Percentiles rank a stretch among this genome's conserved stretches.
These are phyloP conservation scores for Hormaphis cornu DNA, from an alignment of 1,140 invertebrate genomes.

Conservation along the genomic window DNA sequence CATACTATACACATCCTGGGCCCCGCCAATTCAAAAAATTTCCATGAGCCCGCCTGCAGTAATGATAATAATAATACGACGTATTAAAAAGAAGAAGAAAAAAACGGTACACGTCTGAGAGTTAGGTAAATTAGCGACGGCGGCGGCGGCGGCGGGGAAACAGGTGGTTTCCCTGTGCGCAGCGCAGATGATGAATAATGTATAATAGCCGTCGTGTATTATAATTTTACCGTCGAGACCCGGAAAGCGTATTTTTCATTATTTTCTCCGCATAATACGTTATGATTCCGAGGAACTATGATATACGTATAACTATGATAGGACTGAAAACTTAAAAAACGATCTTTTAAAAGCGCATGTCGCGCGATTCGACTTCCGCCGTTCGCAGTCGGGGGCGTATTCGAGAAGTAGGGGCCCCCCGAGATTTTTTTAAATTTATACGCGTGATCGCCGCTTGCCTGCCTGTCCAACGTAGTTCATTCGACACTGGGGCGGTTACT, in stretches of 20 bases:
- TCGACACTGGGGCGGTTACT: too few relatives aligned
- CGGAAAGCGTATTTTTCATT: neutral
- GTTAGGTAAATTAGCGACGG: conserved; percentile 30
- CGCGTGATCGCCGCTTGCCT: too few relatives aligned
- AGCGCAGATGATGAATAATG: conserved; percentile 22
- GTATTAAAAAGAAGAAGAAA: neutral
- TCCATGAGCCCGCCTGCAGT: neutral
- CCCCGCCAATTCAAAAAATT: conserved; percentile 29
- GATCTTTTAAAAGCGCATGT: too few relatives aligned
- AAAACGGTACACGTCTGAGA: conserved; percentile 26
- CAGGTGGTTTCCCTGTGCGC: conserved; percentile 16
- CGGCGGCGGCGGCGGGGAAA: conserved; percentile 19
- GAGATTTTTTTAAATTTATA: too few relatives aligned
- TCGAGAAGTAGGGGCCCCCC: too few relatives aligned
- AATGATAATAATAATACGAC: neutral
- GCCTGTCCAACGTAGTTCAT: too few relatives aligned
- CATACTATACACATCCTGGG: conserved; percentile 30
- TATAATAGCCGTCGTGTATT: neutral
- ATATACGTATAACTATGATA: too few relatives aligned
- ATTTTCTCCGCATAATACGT: too few relatives aligned
- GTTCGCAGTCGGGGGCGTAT: too few relatives aligned
- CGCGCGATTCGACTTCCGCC: too few relatives aligned
- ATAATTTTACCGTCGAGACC: conserved; percentile 3
- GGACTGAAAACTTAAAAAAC: too few relatives aligned
- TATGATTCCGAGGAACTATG: too few relatives aligned